Conservation (phyloP, 2,797 vertebrate species). For the Epinephelus awoara region DNA sequence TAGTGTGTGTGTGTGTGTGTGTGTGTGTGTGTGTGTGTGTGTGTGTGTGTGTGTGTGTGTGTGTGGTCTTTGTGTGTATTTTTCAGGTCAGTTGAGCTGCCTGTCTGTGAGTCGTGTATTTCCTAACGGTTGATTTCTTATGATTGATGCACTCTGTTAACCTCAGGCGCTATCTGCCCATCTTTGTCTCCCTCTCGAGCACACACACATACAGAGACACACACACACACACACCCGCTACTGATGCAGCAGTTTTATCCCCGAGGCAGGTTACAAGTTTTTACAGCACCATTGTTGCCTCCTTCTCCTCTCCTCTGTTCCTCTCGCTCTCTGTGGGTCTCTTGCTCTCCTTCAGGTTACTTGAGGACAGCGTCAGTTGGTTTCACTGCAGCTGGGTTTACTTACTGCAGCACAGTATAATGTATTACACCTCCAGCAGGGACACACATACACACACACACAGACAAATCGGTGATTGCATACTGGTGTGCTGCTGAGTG, state of each 20-base stretch:
- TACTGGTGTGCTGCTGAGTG: neutral
- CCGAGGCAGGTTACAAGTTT: slow-evolving; percentile 12
- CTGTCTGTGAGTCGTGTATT: slow-evolving; percentile 25
- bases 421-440: slow-evolving; percentile 17
- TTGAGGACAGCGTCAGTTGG: slow-evolving; percentile 47
- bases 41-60: slow-evolving; percentile 2
- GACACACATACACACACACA: neutral
- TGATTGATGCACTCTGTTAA: slow-evolving; percentile 49
- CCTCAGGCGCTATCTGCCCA: slow-evolving; percentile 20
- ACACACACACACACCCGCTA: neutral
- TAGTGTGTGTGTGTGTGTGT: neutral
- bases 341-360: slow-evolving; percentile 37
- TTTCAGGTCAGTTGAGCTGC: slow-evolving; percentile 64
- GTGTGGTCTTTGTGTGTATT: neutral
- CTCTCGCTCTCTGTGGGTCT: neutral
- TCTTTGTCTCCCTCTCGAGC: neutral
- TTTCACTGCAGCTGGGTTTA: slow-evolving; percentile 49
- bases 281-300: slow-evolving; percentile 2
- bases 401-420: slow-evolving; percentile 41
- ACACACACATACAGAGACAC: neutral
- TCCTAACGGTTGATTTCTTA: slow-evolving; percentile 27
- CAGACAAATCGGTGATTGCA: slow-evolving; percentile 1
- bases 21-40: slow-evolving; percentile 11
- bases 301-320: neutral
- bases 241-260: slow-evolving; percentile 31